These are phyloP conservation scores for Acanthaster planci DNA, from an alignment of 35 echinoderm and acorn worm genomes.

Conservation along the genomic window DNA sequence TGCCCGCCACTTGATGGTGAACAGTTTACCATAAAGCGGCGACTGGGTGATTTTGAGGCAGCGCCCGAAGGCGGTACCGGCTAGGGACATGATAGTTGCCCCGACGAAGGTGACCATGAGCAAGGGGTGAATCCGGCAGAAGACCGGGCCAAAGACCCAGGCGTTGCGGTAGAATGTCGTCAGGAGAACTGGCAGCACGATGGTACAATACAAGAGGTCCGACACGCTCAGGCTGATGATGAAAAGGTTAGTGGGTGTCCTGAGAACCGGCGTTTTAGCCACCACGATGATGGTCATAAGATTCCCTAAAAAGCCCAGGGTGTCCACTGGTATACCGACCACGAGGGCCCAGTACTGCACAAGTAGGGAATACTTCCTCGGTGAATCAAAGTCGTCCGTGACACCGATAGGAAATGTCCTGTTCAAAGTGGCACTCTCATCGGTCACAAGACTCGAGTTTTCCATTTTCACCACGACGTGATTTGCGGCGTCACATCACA, in stretches of 20 bases:
- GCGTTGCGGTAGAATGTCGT: conserved; percentile 36
- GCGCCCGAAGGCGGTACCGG: conserved; percentile 42
- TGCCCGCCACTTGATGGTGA: conserved; percentile 30
- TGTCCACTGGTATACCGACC: conserved; percentile 45
- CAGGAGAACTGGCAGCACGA: conserved; percentile 39
- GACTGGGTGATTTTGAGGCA: conserved; percentile 49
- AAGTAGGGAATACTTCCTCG: conserved; percentile 15
- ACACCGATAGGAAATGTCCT: not conserved
- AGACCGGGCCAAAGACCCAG: conserved; percentile 36
- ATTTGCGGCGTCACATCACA: too few species aligned
- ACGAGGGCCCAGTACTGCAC: conserved; percentile 11
- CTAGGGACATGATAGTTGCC: conserved; percentile 42
- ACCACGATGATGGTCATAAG: conserved; percentile 36
- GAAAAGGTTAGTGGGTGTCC: conserved; percentile 38
- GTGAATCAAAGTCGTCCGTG: not conserved
- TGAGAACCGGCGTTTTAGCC: conserved; percentile 28
- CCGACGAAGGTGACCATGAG: conserved; percentile 52
- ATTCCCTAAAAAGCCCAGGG: conserved; percentile 37
- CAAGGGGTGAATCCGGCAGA: conserved; percentile 42
- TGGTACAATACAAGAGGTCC: conserved; percentile 43
- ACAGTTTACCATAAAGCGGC: conserved; percentile 24
- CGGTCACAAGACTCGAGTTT: too few species aligned
- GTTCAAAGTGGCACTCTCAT: not conserved
- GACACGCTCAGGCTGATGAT: conserved; percentile 44
- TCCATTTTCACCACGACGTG: too few species aligned